Percentiles rank a stretch among this genome's conserved stretches.
Evolutionary conservation across 1,140 invertebrate species (phyloP).

Genomic region (Dreissena polymorpha): DNA sequence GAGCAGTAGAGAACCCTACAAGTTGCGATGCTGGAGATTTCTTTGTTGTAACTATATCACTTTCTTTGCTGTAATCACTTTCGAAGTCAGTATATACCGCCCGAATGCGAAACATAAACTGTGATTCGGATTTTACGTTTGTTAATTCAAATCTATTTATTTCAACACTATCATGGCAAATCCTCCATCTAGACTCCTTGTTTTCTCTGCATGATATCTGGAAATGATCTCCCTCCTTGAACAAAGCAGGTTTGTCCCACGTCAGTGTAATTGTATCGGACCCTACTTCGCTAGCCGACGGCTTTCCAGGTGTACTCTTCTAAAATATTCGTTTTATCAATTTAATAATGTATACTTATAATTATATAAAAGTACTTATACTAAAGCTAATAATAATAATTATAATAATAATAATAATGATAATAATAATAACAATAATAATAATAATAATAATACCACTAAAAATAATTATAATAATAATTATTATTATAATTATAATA

Average conservation of each 20-base stretch:
- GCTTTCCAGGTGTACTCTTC: slow-evolving; percentile 8
- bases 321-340: too few species aligned
- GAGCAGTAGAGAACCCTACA: neutral
- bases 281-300: too few species aligned
- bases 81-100: neutral
- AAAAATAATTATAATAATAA: too few species aligned
- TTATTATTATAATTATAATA: too few species aligned
- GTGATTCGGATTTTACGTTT: neutral
- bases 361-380: too few species aligned
- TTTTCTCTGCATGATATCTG: neutral
- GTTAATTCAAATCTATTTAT: neutral
- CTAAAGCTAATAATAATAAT: too few species aligned
- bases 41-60: neutral
- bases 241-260: neutral
- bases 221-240: neutral
- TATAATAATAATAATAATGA: too few species aligned
- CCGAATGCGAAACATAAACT: neutral
- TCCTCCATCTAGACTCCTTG: neutral
- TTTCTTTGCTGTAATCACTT: neutral
- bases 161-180: neutral
- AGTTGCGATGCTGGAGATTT: neutral
- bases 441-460: too few species aligned
- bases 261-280: neutral
- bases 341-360: too few species aligned
- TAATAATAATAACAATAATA: too few species aligned